Conservation (phyloP, 2,797 vertebrate species). For the Balearica regulorum region DNA sequence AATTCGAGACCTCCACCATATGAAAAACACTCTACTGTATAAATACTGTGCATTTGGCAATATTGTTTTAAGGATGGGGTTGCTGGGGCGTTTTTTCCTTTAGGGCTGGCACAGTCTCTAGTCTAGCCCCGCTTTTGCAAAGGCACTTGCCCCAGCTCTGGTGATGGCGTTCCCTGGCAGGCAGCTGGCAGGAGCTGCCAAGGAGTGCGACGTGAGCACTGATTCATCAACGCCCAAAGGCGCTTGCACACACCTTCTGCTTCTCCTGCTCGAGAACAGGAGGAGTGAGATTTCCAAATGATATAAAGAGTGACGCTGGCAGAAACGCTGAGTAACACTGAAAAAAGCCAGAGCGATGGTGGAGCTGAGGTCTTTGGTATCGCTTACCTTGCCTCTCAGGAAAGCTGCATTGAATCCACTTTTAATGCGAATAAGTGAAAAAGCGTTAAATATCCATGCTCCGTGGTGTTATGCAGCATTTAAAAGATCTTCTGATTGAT, state of each 20-base stretch:
- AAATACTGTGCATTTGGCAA: not conserved
- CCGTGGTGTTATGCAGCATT: not conserved
- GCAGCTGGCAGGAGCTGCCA: not conserved
- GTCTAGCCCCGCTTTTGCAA: not conserved
- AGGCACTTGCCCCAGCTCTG: fast-evolving
- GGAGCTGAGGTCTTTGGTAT: not conserved
- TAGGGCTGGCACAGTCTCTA: not conserved
- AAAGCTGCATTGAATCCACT: not conserved
- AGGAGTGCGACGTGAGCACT: not conserved
- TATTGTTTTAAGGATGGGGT: not conserved
- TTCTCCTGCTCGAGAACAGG: conserved; percentile 4
- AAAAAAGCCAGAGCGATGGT: fast-evolving
- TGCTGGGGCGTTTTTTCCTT: not conserved
- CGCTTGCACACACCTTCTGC: conserved; percentile 11
- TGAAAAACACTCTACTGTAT: not conserved
- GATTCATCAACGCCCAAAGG: not conserved
- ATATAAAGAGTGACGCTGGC: not conserved
- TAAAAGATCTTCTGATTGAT: not conserved
- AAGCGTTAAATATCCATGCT: not conserved
- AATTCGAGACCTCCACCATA: fast-evolving
- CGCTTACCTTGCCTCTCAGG: not conserved
- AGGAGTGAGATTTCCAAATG: not conserved
- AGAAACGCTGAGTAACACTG: not conserved
- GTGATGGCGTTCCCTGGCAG: not conserved
- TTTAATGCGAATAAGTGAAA: not conserved